Conservation (phyloP, 2,797 vertebrate species). For the Pyrrhura leucotis region DNA sequence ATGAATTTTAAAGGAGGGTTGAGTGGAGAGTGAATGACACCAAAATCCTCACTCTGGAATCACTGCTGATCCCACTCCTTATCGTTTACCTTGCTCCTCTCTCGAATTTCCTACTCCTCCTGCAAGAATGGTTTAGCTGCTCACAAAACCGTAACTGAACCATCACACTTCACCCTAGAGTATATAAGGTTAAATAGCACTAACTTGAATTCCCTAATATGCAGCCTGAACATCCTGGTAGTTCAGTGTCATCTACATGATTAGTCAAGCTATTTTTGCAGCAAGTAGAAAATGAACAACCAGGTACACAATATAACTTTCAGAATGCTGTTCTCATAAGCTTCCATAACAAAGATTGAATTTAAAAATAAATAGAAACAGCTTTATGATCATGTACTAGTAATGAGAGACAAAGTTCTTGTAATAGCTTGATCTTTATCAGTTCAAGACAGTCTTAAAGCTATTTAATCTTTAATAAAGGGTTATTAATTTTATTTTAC, state of each 20-base stretch:
- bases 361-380: not conserved
- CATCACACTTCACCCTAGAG: not conserved
- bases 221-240: not conserved
- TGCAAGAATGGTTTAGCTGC: not conserved
- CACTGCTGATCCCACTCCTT: not conserved
- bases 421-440: not conserved
- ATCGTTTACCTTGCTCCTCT: not conserved
- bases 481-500: constrained; percentile 4
- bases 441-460: not conserved
- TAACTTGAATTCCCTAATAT: not conserved
- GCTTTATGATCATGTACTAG: not conserved
- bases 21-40: not conserved
- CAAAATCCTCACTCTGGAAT: not conserved
- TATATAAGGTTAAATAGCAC: not conserved
- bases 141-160: not conserved
- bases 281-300: not conserved
- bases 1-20: not conserved
- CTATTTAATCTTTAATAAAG: not conserved
- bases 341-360: not conserved
- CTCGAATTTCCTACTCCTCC: not conserved
- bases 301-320: not conserved
- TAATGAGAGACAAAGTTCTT: not conserved
- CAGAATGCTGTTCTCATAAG: not conserved
- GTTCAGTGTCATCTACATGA: not conserved
- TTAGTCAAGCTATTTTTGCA: not conserved